Conservation (phyloP, 2,797 vertebrate species). For the Spinus olivaceus region DNA sequence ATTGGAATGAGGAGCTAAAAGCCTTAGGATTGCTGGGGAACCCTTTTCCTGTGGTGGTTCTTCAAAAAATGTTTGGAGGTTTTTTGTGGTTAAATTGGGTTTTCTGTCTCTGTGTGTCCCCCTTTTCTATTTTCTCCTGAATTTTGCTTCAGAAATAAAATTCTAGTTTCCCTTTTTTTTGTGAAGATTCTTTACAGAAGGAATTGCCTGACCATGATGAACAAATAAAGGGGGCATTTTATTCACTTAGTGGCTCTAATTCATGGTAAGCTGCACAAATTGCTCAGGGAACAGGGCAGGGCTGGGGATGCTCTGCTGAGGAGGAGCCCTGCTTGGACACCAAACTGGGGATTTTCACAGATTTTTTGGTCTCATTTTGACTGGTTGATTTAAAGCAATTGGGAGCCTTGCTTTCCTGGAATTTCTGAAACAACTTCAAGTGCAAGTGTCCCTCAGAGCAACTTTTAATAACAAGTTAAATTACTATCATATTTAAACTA, state of each 20-base stretch:
- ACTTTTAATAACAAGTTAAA: conserved; percentile 44
- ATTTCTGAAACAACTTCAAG: neutral
- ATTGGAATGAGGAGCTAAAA: neutral
- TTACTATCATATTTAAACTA: conserved; percentile 27
- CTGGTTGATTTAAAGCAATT: neutral
- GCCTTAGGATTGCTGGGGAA: neutral
- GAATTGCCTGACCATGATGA: neutral
- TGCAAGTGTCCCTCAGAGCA: neutral
- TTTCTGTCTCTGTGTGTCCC: neutral
- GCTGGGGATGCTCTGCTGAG: neutral
- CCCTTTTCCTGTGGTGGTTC: neutral
- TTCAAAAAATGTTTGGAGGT: neutral
- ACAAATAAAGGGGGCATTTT: neutral
- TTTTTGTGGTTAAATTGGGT: neutral
- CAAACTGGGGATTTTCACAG: neutral
- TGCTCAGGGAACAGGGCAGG: neutral
- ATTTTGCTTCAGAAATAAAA: neutral
- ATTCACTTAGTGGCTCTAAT: neutral
- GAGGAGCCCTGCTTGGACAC: neutral
- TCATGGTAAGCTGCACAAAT: neutral
- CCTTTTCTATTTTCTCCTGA: neutral
- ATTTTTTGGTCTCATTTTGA: neutral
- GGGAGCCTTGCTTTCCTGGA: neutral
- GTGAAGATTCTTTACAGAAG: neutral
- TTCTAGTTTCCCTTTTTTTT: neutral